phyloP scores from a whole-genome alignment of 2,113 vertebrate species.

The Sterrhoptilus dennistouni region DNA sequence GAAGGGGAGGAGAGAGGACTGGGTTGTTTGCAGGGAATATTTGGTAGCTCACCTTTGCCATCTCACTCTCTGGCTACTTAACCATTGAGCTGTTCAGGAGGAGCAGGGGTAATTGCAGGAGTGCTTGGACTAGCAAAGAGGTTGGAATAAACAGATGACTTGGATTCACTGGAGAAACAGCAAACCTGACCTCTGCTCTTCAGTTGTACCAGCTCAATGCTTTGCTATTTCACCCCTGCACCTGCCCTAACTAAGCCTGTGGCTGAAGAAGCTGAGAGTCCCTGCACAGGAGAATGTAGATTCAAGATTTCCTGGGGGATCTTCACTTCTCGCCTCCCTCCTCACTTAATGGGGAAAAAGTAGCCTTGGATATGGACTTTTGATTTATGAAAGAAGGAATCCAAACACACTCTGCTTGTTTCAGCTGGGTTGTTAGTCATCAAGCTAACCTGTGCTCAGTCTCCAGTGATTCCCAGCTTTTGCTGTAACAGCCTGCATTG shows the following conservation, averaged over 20 bases:
- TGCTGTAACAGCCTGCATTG: constrained; percentile 1
- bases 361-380: neutral
- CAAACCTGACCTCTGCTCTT: neutral
- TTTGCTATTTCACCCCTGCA: neutral
- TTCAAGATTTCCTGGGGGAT: neutral
- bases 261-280: neutral
- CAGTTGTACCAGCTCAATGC: neutral
- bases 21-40: neutral
- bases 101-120: neutral
- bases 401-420: neutral
- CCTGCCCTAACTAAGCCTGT: neutral
- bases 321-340: neutral
- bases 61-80: neutral
- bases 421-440: neutral
- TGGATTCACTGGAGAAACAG: neutral
- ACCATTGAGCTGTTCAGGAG: neutral
- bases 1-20: neutral
- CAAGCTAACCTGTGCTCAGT: neutral
- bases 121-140: neutral
- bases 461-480: neutral
- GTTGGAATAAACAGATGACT: neutral
- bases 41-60: neutral
- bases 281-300: neutral
- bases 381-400: neutral
- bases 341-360: neutral